Percentiles rank a stretch among this genome's conserved stretches.
phyloP scores from a whole-genome alignment of 2,888 invertebrate species.

The Cheilosia urbana region DNA sequence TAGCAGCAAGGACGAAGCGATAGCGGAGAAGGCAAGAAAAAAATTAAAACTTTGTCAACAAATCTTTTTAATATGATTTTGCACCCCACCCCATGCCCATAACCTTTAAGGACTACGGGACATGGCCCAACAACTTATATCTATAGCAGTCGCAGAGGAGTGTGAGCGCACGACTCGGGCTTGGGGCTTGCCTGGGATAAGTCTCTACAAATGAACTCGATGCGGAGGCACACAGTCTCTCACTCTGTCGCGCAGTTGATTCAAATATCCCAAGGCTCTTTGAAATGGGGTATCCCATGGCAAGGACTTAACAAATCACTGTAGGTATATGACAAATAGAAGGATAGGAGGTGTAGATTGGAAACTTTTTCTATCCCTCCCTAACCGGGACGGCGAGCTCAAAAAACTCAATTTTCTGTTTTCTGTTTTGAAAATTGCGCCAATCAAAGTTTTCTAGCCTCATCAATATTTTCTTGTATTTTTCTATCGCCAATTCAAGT shows the following conservation, averaged over 20 bases:
- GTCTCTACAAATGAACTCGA: constrained; percentile 56
- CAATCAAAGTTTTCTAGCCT: constrained; percentile 75
- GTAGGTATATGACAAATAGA: constrained; percentile 34
- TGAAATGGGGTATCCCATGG: constrained; percentile 33
- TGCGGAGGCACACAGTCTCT: background rate
- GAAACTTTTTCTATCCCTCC: constrained; percentile 50
- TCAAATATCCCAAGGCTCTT: constrained; percentile 47
- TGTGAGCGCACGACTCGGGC: constrained; percentile 24
- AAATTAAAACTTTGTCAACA: constrained; percentile 74
- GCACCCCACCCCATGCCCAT: constrained; percentile 42
- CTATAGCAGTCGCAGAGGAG: background rate
- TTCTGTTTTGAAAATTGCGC: constrained; percentile 70
- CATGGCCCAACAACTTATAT: constrained; percentile 59
- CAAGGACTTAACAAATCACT: constrained; percentile 70
- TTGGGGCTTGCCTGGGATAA: constrained; percentile 21
- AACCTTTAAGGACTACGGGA: constrained; percentile 57
- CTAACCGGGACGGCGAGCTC: background rate
- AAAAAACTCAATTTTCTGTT: constrained; percentile 75
- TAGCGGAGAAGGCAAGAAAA: constrained; percentile 9
- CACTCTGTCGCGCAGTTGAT: constrained; percentile 1
- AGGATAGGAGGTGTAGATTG: constrained; percentile 63
- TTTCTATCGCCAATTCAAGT: constrained; percentile 35
- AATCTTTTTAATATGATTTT: constrained; percentile 75
- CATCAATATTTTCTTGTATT: constrained; percentile 75
- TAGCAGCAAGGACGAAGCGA: constrained; percentile 8